These are phyloP conservation scores for Epinephelus lanceolatus DNA, from an alignment of 2,113 vertebrate genomes.

Conservation along the genomic window DNA sequence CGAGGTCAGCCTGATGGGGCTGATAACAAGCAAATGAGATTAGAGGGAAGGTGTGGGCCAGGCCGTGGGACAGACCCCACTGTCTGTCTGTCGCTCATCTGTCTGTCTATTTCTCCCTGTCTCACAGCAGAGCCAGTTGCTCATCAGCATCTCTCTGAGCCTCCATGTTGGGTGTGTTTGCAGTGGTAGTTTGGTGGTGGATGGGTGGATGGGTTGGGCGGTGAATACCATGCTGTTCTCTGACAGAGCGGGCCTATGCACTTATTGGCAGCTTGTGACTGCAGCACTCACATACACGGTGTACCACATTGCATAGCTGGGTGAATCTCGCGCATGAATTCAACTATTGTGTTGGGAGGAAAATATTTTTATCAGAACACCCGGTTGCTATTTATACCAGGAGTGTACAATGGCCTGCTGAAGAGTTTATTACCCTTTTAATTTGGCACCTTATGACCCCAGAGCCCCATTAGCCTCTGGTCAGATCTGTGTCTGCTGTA, in stretches of 20 bases:
- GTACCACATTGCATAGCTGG: conserved; percentile 65
- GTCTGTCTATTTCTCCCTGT: neutral
- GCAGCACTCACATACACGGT: conserved; percentile 63
- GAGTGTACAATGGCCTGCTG: conserved; percentile 52
- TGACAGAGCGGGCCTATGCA: conserved; percentile 78
- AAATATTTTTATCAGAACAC: conserved; percentile 77
- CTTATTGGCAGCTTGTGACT: conserved; percentile 86
- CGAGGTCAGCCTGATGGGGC: conserved; percentile 72
- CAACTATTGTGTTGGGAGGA: conserved; percentile 78
- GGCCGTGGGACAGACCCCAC: conserved; percentile 67
- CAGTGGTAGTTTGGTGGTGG: conserved; percentile 38
- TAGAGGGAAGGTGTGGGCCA: conserved; percentile 80
- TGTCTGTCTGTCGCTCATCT: neutral
- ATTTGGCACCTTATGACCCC: conserved; percentile 65
- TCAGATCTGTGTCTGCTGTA: conserved; percentile 29
- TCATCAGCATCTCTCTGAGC: conserved; percentile 42
- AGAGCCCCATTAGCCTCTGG: conserved; percentile 20
- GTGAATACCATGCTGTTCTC: conserved; percentile 81
- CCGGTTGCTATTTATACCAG: conserved; percentile 78
- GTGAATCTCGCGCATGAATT: conserved; percentile 79
- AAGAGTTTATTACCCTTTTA: conserved; percentile 68
- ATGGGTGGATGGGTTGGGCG: conserved; percentile 38
- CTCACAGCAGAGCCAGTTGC: conserved; percentile 53
- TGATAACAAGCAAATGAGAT: conserved; percentile 82
- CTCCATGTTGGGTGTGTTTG: conserved; percentile 42